A percentile compares a stretch with the other conserved stretches of the same genome.
Evolutionary conservation across 2,113 vertebrate genomes (phyloP).

Genomic region (Chaenocephalus aceratus): DNA sequence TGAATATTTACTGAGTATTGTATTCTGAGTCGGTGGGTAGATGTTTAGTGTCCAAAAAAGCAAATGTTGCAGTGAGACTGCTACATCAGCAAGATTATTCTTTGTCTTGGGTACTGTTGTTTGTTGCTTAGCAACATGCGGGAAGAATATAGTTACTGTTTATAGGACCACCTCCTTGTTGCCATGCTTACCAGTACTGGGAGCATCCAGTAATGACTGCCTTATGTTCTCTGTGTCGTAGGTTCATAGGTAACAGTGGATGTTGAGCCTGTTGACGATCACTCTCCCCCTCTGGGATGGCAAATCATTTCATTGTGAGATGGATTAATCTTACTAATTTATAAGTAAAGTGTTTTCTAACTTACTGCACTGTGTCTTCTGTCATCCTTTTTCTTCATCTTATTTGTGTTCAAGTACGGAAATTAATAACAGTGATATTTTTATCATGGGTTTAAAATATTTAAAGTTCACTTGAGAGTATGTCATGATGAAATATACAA

Average conservation of each 20-base stretch:
- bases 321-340: conserved; percentile 74
- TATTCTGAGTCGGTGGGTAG: conserved; percentile 75
- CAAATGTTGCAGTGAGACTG: conserved; percentile 61
- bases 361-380: conserved; percentile 41
- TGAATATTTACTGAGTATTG: conserved; percentile 79
- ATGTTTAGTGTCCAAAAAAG: conserved; percentile 76
- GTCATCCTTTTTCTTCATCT: not conserved
- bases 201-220: conserved; percentile 61
- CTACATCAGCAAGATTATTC: conserved; percentile 62
- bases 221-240: conserved; percentile 72
- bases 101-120: conserved; percentile 71
- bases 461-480: not conserved
- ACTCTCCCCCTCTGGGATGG: conserved; percentile 58
- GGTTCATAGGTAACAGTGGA: conserved; percentile 65
- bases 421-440: not conserved
- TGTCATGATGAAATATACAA: conserved; percentile 19
- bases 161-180: conserved; percentile 63
- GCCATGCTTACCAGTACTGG: conserved; percentile 61
- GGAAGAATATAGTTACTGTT: conserved; percentile 68
- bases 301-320: conserved; percentile 74
- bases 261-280: conserved; percentile 32
- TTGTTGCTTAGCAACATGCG: conserved; percentile 75
- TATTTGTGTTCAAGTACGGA: conserved; percentile 14
- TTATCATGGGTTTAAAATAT: not conserved
- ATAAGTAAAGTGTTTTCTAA: conserved; percentile 82